These are phyloP conservation scores for Toxonevra muliebris DNA, from an alignment of 2,888 invertebrate species.

Conservation along the genomic window DNA sequence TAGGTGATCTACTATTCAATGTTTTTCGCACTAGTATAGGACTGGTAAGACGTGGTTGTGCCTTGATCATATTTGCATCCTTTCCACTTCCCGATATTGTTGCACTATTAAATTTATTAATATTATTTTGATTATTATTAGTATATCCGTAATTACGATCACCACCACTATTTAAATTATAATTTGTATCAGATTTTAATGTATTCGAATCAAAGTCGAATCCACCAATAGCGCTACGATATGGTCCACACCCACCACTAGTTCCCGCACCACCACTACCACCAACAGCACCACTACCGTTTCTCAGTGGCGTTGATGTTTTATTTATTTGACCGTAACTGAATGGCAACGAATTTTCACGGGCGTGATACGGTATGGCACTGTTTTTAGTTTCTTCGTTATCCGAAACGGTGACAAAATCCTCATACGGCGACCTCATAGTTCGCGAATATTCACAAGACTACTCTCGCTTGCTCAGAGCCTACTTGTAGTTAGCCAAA, in stretches of 20 bases:
- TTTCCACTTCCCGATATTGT: slow-evolving; percentile 25
- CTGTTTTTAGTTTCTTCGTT: slow-evolving; percentile 47
- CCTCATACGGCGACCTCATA: slow-evolving; percentile 63
- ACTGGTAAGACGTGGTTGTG: slow-evolving; percentile 80
- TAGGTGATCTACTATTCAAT: slow-evolving; percentile 53
- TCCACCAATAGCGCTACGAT: slow-evolving; percentile 34
- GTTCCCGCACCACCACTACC: slow-evolving; percentile 26
- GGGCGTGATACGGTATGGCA: slow-evolving; percentile 87
- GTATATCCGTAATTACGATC: slow-evolving; percentile 36
- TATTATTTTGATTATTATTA: slow-evolving; percentile 35
- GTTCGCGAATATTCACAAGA: slow-evolving; percentile 64
- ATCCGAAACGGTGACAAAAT: slow-evolving; percentile 49
- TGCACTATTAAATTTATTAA: slow-evolving; percentile 26
- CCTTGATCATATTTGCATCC: slow-evolving; percentile 70
- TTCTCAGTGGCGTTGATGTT: slow-evolving; percentile 52
- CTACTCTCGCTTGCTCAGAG: slow-evolving; percentile 49
- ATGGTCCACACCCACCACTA: slow-evolving; percentile 36
- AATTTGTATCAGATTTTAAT: slow-evolving; percentile 21
- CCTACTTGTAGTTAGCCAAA: slow-evolving; percentile 37
- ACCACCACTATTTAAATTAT: slow-evolving; percentile 14
- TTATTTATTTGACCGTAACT: slow-evolving; percentile 78
- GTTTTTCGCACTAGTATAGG: slow-evolving; percentile 86
- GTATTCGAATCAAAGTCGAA: slow-evolving; percentile 43
- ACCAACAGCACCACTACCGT: slow-evolving; percentile 6
- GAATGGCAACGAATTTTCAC: slow-evolving; percentile 88